Conservation (phyloP, 1,140 invertebrate species). For the Orius laevigatus region DNA sequence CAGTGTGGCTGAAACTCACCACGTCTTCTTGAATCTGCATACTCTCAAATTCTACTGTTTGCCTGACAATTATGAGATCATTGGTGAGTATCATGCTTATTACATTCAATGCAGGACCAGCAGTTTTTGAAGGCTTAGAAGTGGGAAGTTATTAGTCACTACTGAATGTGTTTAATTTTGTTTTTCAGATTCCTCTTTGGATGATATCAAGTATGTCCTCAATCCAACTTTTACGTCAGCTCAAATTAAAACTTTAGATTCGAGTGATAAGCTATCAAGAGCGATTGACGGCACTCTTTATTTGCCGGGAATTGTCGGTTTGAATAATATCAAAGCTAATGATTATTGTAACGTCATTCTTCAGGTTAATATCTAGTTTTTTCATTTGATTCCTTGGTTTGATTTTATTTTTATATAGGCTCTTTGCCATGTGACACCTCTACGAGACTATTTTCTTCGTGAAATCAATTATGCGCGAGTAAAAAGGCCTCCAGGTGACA, state of each 20-base stretch:
- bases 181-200: slow-evolving; percentile 92
- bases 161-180: too few species aligned
- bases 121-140: too few species aligned
- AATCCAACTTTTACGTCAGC: slow-evolving; percentile 87
- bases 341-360: slow-evolving; percentile 99
- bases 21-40: slow-evolving; percentile 94
- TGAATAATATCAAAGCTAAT: slow-evolving; percentile 99
- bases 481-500: slow-evolving; percentile 83
- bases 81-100: slow-evolving; percentile 43
- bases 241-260: slow-evolving; percentile 68
- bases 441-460: slow-evolving; percentile 87
- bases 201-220: slow-evolving; percentile 97
- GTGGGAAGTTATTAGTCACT: too few species aligned
- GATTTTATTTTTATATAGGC: slow-evolving; percentile 38
- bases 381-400: not conserved
- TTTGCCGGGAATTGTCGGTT: slow-evolving; percentile 85
- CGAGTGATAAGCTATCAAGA: slow-evolving; percentile 69
- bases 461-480: slow-evolving; percentile 84
- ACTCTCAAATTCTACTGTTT: slow-evolving; percentile 98
- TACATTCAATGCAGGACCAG: not conserved
- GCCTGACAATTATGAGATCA: slow-evolving; percentile 99
- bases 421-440: slow-evolving; percentile 81
- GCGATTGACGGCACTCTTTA: slow-evolving; percentile 96
- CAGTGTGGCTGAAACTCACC: slow-evolving; percentile 91
- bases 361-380: slow-evolving; percentile 43